phyloP scores from a whole-genome alignment of 2,113 vertebrate species.

The Tautogolabrus adspersus region DNA sequence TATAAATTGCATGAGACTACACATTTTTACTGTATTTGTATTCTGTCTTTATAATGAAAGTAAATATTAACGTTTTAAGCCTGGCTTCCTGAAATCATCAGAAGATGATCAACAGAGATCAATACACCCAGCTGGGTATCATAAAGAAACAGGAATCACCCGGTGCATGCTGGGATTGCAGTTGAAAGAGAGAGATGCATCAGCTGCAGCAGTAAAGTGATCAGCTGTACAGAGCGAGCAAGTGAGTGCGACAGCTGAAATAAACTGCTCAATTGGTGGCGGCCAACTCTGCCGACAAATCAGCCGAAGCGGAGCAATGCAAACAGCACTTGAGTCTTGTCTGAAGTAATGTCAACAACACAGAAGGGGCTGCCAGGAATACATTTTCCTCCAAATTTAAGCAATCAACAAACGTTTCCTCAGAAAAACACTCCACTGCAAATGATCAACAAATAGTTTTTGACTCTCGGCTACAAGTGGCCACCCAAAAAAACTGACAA shows the following conservation, averaged over 20 bases:
- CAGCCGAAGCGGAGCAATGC: neutral
- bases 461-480: neutral
- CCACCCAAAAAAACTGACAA: neutral
- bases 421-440: neutral
- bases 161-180: slow-evolving; percentile 26
- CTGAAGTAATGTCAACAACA: slow-evolving; percentile 1
- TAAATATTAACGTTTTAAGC: neutral
- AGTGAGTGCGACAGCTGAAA: slow-evolving; percentile 56
- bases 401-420: neutral
- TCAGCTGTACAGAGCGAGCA: slow-evolving; percentile 27
- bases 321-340: neutral
- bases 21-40: too few relatives aligned
- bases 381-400: slow-evolving; percentile 4
- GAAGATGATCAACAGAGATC: slow-evolving; percentile 10
- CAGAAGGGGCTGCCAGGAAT: neutral
- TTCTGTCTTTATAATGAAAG: too few relatives aligned
- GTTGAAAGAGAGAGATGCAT: slow-evolving; percentile 24
- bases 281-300: neutral
- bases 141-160: slow-evolving; percentile 12
- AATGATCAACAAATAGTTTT: neutral
- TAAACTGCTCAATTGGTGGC: slow-evolving; percentile 42
- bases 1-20: neutral
- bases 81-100: neutral
- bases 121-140: slow-evolving; percentile 23
- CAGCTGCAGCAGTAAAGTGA: slow-evolving; percentile 53